phyloP scores from a whole-genome alignment of 2,797 vertebrate genomes.

The Echeneis naucrates region DNA sequence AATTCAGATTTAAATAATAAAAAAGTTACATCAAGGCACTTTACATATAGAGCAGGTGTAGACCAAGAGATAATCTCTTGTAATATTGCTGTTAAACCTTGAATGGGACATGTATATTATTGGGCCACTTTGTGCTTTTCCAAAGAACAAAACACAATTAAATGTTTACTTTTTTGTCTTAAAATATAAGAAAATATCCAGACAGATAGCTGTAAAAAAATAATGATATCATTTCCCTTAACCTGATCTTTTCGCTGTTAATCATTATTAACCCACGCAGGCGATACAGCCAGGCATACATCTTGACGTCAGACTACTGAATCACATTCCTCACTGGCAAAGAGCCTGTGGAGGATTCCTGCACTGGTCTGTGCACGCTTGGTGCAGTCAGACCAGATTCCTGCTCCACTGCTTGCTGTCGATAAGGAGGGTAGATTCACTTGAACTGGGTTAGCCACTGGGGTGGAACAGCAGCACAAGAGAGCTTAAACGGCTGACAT shows the following conservation, averaged over 20 bases:
- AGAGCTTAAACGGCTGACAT: conserved; percentile 33
- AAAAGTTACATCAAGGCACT: too few relatives aligned
- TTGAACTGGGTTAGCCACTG: conserved; percentile 53
- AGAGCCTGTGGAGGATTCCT: conserved; percentile 79
- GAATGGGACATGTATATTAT: background rate
- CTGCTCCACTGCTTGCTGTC: conserved; percentile 47
- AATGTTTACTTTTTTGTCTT: too few relatives aligned
- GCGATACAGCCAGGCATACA: too few relatives aligned
- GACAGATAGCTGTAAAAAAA: too few relatives aligned
- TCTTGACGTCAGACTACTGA: conserved; percentile 73
- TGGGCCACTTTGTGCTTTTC: background rate
- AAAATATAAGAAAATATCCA: too few relatives aligned
- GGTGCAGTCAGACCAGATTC: conserved; percentile 82
- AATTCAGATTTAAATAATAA: too few relatives aligned
- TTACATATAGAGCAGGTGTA: too few relatives aligned
- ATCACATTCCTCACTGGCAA: conserved; percentile 75
- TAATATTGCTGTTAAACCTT: background rate
- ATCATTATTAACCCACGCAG: too few relatives aligned
- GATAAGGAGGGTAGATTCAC: conserved; percentile 55
- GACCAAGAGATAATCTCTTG: too few relatives aligned
- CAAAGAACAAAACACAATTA: background rate
- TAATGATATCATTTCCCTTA: too few relatives aligned
- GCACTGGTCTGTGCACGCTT: conserved; percentile 84
- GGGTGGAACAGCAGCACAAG: conserved; percentile 60
- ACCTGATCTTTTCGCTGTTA: too few relatives aligned